These are phyloP conservation scores for Triplophysa rosa DNA, from an alignment of 2,113 vertebrate genomes.

Conservation along the genomic window DNA sequence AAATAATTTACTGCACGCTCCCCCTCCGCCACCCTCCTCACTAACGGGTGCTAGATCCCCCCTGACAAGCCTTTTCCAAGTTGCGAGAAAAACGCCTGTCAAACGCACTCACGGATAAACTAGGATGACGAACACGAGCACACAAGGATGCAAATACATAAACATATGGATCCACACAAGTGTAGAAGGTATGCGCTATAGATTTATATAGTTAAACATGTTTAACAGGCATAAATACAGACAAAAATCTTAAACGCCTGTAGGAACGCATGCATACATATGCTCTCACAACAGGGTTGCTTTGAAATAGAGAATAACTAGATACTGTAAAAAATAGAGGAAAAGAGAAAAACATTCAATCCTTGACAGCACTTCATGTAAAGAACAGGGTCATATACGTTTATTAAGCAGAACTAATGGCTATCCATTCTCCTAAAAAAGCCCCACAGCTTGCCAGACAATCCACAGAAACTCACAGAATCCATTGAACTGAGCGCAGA, in stretches of 20 bases:
- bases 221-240: not conserved
- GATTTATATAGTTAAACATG: not conserved
- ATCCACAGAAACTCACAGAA: constrained; percentile 20
- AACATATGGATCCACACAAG: constrained; percentile 18
- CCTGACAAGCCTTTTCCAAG: constrained; percentile 72
- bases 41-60: constrained; percentile 73
- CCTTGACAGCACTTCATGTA: constrained; percentile 56
- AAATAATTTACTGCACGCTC: constrained; percentile 73
- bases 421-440: constrained; percentile 51
- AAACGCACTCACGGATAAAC: not conserved
- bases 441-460: constrained; percentile 48
- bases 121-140: not conserved
- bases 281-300: constrained; percentile 40
- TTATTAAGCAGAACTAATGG: constrained; percentile 54
- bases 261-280: constrained; percentile 22
- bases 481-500: constrained; percentile 18
- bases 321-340: constrained; percentile 40
- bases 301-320: constrained; percentile 65
- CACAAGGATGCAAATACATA: not conserved
- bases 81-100: constrained; percentile 60
- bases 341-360: constrained; percentile 52
- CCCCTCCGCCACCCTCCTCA: constrained; percentile 46
- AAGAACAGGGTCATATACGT: constrained; percentile 53
- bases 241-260: not conserved
- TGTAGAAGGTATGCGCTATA: not conserved